A percentile compares a stretch with the other conserved stretches of the same genome.
Conservation (phyloP, 2,888 invertebrate genomes). For the Eilema depressum region DNA sequence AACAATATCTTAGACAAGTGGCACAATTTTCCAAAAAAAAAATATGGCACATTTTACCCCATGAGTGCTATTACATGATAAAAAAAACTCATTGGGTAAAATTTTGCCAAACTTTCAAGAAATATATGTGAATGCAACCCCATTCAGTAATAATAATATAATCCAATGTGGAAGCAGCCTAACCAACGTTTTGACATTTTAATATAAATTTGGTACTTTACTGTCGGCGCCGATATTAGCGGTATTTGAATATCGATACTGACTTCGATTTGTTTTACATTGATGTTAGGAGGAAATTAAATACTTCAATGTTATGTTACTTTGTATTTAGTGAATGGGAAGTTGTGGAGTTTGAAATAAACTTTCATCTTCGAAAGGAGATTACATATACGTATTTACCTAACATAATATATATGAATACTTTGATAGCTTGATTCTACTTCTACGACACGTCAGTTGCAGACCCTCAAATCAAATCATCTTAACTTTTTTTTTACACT, state of each 20-base stretch:
- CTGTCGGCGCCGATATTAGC: slow-evolving; percentile 47
- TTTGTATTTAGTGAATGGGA: slow-evolving; percentile 3
- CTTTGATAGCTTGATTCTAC: not conserved
- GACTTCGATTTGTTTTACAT: slow-evolving; percentile 36
- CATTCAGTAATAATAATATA: not conserved
- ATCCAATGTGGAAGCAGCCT: slow-evolving; percentile 24
- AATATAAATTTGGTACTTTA: slow-evolving; percentile 54
- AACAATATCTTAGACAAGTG: too few species aligned
- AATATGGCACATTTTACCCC: too few species aligned
- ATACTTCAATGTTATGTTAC: slow-evolving; percentile 24
- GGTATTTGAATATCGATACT: slow-evolving; percentile 49
- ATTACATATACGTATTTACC: not conserved
- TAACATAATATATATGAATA: too few species aligned
- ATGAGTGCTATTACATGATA: too few species aligned
- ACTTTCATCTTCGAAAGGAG: not conserved
- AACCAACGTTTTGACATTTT: slow-evolving; percentile 40
- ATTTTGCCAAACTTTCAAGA: not conserved
- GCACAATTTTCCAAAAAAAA: accelerated
- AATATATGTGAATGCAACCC: not conserved
- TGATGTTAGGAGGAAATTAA: slow-evolving; percentile 51
- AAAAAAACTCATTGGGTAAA: not conserved
- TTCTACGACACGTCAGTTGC: not conserved
- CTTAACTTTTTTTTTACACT: too few species aligned
- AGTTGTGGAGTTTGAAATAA: not conserved
- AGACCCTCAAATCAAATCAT: too few species aligned